These are phyloP conservation scores for Telenomus remus DNA, from an alignment of 1,140 invertebrate species.

Conservation along the genomic window DNA sequence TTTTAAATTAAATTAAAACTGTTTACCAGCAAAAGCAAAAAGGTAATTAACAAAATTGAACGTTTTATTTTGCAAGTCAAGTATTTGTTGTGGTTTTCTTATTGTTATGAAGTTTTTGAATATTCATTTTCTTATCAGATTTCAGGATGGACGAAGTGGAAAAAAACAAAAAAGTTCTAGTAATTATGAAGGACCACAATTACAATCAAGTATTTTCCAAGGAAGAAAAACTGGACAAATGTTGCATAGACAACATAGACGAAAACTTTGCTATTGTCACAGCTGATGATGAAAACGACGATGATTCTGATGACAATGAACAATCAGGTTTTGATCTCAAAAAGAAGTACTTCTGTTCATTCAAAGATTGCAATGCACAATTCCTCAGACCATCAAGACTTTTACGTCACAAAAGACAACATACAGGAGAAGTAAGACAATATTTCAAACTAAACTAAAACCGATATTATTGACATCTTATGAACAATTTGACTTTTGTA, in stretches of 20 bases:
- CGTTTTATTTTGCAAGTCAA: too few relatives aligned
- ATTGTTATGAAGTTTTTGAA: too few relatives aligned
- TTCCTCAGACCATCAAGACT: constrained; percentile 60
- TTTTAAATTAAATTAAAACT: too few relatives aligned
- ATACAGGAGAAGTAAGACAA: constrained; percentile 64
- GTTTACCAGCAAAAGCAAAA: too few relatives aligned
- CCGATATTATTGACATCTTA: too few relatives aligned
- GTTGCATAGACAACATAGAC: constrained; percentile 6
- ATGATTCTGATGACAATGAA: constrained; percentile 11
- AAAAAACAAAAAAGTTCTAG: too few relatives aligned
- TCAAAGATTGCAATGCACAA: constrained; percentile 51
- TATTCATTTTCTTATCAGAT: too few relatives aligned
- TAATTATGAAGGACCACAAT: too few relatives aligned
- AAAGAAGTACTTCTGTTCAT: constrained; percentile 60
- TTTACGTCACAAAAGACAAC: constrained; percentile 58
- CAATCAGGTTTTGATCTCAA: constrained; percentile 11
- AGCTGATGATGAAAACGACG: background rate
- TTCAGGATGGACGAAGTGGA: too few relatives aligned
- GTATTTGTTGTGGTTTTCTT: too few relatives aligned
- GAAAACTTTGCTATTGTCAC: background rate
- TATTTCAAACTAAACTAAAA: background rate
- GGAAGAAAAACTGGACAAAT: constrained; percentile 3
- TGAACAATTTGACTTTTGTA: too few relatives aligned
- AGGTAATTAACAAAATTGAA: too few relatives aligned
- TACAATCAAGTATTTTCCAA: constrained; percentile 23